phyloP scores from a whole-genome alignment of 1,140 invertebrate genomes.

The Trachelipus rathkii region DNA sequence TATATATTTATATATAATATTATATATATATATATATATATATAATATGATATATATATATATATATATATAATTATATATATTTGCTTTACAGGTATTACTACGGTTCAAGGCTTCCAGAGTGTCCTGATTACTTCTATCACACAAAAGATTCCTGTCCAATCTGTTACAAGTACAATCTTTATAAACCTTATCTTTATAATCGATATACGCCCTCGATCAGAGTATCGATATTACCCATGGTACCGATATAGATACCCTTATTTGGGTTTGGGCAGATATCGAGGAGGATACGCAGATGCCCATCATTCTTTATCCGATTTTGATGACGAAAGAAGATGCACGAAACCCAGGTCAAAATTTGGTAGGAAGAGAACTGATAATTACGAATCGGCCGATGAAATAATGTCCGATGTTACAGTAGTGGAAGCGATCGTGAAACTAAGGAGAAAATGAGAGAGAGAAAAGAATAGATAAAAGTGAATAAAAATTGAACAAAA shows the following conservation, averaged over 20 bases:
- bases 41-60: too few species aligned
- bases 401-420: not conserved
- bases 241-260: not conserved
- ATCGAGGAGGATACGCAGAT: not conserved
- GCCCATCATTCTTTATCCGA: not conserved
- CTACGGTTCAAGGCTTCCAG: too few species aligned
- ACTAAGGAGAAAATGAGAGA: not conserved
- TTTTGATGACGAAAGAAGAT: not conserved
- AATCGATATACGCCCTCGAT: not conserved
- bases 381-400: not conserved
- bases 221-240: not conserved
- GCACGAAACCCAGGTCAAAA: not conserved
- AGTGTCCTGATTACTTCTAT: not conserved
- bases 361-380: not conserved
- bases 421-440: not conserved
- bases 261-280: not conserved
- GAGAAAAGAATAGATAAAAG: not conserved
- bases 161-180: conserved; percentile 5
- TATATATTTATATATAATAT: too few species aligned
- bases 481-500: too few species aligned
- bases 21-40: too few species aligned
- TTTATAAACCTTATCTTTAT: not conserved
- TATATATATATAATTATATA: too few species aligned
- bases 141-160: not conserved
- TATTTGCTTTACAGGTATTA: too few species aligned